Conservation (phyloP, 2,888 invertebrate species). For the Caenorhabditis japonica region DNA sequence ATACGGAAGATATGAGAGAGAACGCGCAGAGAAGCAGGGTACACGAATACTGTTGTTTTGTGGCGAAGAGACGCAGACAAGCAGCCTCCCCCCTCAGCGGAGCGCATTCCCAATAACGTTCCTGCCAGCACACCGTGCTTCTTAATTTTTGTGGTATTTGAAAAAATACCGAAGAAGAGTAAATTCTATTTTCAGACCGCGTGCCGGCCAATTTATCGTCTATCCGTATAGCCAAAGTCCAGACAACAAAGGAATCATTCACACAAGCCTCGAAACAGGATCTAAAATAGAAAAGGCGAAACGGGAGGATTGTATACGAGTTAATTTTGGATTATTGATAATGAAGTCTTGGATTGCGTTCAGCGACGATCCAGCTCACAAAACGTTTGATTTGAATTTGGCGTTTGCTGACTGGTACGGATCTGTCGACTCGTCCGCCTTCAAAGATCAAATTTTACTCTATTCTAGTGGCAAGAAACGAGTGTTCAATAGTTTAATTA, state of each 20-base stretch:
- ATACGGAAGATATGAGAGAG: no score
- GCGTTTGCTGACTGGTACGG: conserved; percentile 30
- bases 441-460: background rate
- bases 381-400: background rate
- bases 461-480: no score
- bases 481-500: background rate
- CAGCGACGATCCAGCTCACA: conserved; percentile 16
- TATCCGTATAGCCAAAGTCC: background rate
- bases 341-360: conserved; percentile 20
- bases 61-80: no score
- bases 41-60: no score
- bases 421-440: conserved; percentile 1
- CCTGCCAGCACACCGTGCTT: no score
- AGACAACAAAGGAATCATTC: no score
- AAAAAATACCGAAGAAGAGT: no score
- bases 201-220: background rate
- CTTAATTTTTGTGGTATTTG: no score
- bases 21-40: no score
- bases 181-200: background rate
- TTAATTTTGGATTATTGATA: background rate
- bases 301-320: background rate
- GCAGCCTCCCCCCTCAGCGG: no score
- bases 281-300: background rate
- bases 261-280: background rate
- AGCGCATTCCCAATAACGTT: no score